These are phyloP conservation scores for Nanorana parkeri DNA, from an alignment of 2,113 vertebrate species.

Conservation along the genomic window DNA sequence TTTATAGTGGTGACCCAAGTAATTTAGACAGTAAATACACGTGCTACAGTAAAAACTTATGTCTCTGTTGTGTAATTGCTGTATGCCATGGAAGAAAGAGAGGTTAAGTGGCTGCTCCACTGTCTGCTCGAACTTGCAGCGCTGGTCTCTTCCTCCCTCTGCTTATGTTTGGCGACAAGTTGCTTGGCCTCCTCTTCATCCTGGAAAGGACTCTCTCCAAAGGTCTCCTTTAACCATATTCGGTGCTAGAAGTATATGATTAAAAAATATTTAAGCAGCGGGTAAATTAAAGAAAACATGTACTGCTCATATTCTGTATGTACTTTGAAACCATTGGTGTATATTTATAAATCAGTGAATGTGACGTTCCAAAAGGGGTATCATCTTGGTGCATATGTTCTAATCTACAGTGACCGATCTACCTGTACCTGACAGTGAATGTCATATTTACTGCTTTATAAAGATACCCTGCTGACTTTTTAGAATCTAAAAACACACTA, in stretches of 20 bases:
- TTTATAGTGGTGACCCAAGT: constrained; percentile 4
- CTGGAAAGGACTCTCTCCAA: constrained; percentile 84
- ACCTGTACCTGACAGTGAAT: no score
- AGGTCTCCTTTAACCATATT: constrained; percentile 85
- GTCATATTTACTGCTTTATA: no score
- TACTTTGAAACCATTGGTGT: no score
- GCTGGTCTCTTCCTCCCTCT: constrained; percentile 62
- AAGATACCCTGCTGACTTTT: no score
- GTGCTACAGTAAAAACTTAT: constrained; percentile 56
- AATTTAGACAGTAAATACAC: constrained; percentile 23
- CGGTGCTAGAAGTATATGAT: constrained; percentile 77
- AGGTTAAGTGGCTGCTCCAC: constrained; percentile 72
- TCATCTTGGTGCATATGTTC: no score
- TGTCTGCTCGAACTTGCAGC: constrained; percentile 64
- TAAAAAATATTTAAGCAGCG: neutral
- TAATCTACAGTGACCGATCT: no score
- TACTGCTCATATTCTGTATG: no score
- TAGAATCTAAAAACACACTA: no score
- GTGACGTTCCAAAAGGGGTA: no score
- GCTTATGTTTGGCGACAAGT: constrained; percentile 81
- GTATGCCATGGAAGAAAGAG: constrained; percentile 68
- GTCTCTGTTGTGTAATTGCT: constrained; percentile 73
- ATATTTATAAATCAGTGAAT: no score
- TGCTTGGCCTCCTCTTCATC: constrained; percentile 83
- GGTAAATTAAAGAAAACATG: no score